Base-by-base conservation (phyloP, 2,888 invertebrate species). In the Corbicula japonica region DNA sequence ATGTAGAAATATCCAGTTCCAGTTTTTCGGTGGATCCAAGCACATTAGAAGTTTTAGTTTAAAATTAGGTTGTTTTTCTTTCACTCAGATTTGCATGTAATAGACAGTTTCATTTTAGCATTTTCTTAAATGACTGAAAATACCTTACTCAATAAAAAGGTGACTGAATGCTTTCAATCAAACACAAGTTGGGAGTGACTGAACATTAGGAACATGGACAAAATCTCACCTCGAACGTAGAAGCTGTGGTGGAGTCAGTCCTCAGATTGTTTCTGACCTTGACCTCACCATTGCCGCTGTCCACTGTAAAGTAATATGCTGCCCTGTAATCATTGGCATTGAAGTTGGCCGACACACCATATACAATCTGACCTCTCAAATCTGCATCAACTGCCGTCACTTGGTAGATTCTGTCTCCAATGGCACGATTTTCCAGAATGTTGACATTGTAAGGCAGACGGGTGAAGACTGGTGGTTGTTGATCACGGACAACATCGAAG, bases 261-360 rank as follows among this genome's bases (percentile, higher is more conserved):
- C 80, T 74, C 50, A 89, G 76, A 58, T 76, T 77, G 58, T 88
- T 89, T 44, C 83, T 85, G 26, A 91, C 84, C n/a, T 85, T 66
- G 21, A 91, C 85, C 32, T 58, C 48, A n/a, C 91, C 91, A 68
- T 79, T 78, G 26, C 38, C 63, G 1, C 52, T 28, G 46, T 87
- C 78, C 52, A 92, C 75, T 8, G 68, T 63, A 69, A 92, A 92
- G 85, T 89, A 92, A 62, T 84, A 88, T 1, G 90, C 89, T 21
- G 91, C 88, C 35, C 86, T 87, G 69, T 88, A 85, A 66, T 90
- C 88, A n/a, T n/a, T n/a, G n/a, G n/a, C n/a, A n/a, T n/a, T n/a
- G n/a, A n/a, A n/a, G n/a, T n/a, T n/a, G 4, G 87, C 88, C 6
- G 79, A 84, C 1, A 83, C 80, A 23, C 52, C 50, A 63, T 89